phyloP scores from a whole-genome alignment of 2,797 vertebrate species.

The Acipenser transmontanus region DNA sequence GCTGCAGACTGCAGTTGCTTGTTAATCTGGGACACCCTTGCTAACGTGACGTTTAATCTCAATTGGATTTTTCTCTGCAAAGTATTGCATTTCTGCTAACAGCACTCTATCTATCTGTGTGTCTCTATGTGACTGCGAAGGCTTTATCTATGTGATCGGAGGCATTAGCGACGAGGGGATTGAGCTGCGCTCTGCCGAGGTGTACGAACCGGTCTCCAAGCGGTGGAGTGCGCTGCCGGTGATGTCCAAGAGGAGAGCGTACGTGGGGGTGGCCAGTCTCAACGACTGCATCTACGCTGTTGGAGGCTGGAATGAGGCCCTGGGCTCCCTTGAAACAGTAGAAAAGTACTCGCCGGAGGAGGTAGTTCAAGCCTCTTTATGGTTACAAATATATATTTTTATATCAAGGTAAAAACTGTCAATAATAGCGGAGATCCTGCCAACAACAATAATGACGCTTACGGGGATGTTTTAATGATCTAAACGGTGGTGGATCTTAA shows the following conservation, averaged over 20 bases:
- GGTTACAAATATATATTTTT: too few relatives aligned
- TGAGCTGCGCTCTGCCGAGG: conserved; percentile 83
- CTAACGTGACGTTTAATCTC: too few relatives aligned
- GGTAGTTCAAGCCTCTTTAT: conserved; percentile 46
- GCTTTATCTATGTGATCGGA: conserved; percentile 88
- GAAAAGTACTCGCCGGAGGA: conserved; percentile 93
- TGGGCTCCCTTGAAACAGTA: conserved; percentile 84
- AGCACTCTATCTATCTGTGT: neutral
- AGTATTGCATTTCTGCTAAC: neutral
- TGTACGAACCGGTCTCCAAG: conserved; percentile 82
- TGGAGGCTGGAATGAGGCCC: conserved; percentile 89
- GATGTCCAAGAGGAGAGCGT: conserved; percentile 82
- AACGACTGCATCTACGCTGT: conserved; percentile 89
- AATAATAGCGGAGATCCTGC: too few relatives aligned
- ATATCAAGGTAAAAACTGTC: too few relatives aligned
- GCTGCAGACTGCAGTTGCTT: too few relatives aligned
- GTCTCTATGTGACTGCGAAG: conserved; percentile 39
- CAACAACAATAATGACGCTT: too few relatives aligned
- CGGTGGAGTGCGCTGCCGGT: conserved; percentile 85
- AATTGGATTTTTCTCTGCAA: too few relatives aligned
- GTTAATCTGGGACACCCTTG: too few relatives aligned
- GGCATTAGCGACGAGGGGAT: conserved; percentile 86
- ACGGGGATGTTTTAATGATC: too few relatives aligned
- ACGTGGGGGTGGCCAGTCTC: conserved; percentile 84
- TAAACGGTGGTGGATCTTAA: too few relatives aligned